Evolutionary conservation across 2,888 invertebrate genomes (phyloP), one percentile per base, ranked within the genome.

Genomic region (Drosophila prostipennis): DNA sequence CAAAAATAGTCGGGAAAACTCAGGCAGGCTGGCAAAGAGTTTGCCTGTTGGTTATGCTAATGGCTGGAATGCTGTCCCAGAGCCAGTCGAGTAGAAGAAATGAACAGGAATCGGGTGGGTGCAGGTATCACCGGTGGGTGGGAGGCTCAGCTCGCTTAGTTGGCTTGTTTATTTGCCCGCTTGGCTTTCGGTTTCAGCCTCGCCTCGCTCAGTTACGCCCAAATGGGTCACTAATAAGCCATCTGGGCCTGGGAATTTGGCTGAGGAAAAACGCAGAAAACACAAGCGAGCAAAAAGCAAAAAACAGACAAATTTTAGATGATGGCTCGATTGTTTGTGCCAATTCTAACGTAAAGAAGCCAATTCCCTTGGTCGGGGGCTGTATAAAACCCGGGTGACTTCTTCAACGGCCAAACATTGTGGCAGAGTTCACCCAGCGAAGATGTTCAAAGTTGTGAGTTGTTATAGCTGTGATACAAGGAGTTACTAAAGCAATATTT

Each of bases 401-500:
- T 86, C 75, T 72, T 73, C 59, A 53, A 52, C 40, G 16, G 5
- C 14, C 48, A 64, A 65, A 58, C 83, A 87, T 64, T 89, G 87
- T 89, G 64, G 42, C 51, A 36, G 26, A 67, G 53, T 34, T 51
- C 39, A 34, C 54, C 42, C 52, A 56, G 36, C 53, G 39, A 83
- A 87, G 45, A 91, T 90, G 90, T 77, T 86, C 13, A 89, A 89
- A 83, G 79, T 80, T 81, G 90, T 90, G 77, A 87, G 90, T 72
- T 23, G 6, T 46, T 34, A 7, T 14, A 6, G 26, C 6, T 26
- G 26, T 26, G 6, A 26, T 5, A 26, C 26, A 2, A 6, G 10
- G 13, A 40, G 6, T 26, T 3, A 0, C 13, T 36, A 40, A 29
- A 40, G 3, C 1, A 23, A 23, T 32, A 49, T 53, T 14, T 48